Percentiles rank a stretch among this genome's conserved stretches.
phyloP scores from a whole-genome alignment of 2,113 vertebrate species.

The Pterophyllum scalare region DNA sequence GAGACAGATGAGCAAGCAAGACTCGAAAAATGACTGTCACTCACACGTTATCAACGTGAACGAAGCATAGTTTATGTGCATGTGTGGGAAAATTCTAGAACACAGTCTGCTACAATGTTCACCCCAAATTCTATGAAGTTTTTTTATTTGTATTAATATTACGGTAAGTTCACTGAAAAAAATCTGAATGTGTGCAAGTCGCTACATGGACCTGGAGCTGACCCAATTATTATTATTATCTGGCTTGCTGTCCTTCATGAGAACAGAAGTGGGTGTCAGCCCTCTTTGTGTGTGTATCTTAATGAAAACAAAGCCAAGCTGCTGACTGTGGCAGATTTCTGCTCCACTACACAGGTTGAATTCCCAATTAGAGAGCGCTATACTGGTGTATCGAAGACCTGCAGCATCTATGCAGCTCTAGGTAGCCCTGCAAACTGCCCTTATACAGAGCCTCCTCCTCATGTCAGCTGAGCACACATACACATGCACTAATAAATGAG shows the following conservation, averaged over 20 bases:
- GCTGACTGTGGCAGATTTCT: conserved; percentile 78
- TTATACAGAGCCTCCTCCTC: neutral
- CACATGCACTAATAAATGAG: conserved; percentile 45
- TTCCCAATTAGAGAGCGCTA: conserved; percentile 74
- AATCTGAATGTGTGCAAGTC: neutral
- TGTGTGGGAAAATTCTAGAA: neutral
- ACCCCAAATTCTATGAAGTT: neutral
- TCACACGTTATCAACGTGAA: conserved; percentile 13
- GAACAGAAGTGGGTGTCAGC: conserved; percentile 42
- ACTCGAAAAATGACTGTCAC: conserved; percentile 17
- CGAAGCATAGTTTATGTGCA: neutral
- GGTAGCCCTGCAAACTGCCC: conserved; percentile 24
- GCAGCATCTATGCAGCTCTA: conserved; percentile 45
- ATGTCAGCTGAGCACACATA: conserved; percentile 23
- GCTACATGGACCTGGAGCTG: neutral
- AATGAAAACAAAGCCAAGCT: conserved; percentile 77
- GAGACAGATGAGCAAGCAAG: conserved; percentile 16
- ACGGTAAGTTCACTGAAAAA: too few species aligned
- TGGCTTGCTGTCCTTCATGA: conserved; percentile 35
- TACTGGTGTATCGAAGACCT: conserved; percentile 58
- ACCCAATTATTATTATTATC: conserved; percentile 45
- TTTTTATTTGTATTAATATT: neutral
- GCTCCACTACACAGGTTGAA: conserved; percentile 75
- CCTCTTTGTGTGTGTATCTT: conserved; percentile 36
- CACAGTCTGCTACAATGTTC: neutral